phyloP scores from a whole-genome alignment of 2,888 invertebrate genomes.

The Cosmia trapezina region DNA sequence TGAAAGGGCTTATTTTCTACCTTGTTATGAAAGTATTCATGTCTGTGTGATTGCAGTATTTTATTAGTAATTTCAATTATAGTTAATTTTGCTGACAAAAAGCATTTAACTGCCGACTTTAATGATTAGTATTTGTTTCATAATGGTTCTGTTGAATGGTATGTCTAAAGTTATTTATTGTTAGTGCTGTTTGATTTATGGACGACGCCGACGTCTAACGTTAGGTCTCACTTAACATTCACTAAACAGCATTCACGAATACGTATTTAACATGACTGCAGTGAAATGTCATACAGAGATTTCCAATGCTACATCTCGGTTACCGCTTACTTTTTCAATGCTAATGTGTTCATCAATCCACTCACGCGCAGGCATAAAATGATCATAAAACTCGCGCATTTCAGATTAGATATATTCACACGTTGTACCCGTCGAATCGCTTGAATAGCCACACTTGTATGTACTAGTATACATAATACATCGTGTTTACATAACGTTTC shows the following conservation, averaged over 20 bases:
- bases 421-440: slow-evolving; percentile 49
- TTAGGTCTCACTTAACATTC: slow-evolving; percentile 12
- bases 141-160: slow-evolving; percentile 51
- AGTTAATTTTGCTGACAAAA: slow-evolving; percentile 49
- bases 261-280: neutral
- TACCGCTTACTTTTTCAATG: slow-evolving; percentile 54
- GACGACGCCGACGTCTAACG: neutral
- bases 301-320: slow-evolving; percentile 44
- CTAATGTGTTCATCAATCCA: slow-evolving; percentile 61
- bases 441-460: slow-evolving; percentile 50
- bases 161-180: slow-evolving; percentile 47
- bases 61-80: slow-evolving; percentile 50
- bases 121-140: slow-evolving; percentile 45
- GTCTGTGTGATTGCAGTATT: slow-evolving; percentile 39
- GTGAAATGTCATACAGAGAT: slow-evolving; percentile 30
- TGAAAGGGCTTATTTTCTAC: slow-evolving; percentile 53
- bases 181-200: slow-evolving; percentile 53
- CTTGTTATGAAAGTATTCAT: slow-evolving; percentile 42
- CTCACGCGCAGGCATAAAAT: slow-evolving; percentile 58
- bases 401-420: slow-evolving; percentile 64
- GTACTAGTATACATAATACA: slow-evolving; percentile 51
- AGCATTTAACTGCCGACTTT: slow-evolving; percentile 41
- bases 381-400: slow-evolving; percentile 61
- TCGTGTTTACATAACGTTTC: slow-evolving; percentile 63
- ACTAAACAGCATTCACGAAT: slow-evolving; percentile 16